Conservation (phyloP, 2,797 vertebrate species). For the Chaunax sp. region DNA sequence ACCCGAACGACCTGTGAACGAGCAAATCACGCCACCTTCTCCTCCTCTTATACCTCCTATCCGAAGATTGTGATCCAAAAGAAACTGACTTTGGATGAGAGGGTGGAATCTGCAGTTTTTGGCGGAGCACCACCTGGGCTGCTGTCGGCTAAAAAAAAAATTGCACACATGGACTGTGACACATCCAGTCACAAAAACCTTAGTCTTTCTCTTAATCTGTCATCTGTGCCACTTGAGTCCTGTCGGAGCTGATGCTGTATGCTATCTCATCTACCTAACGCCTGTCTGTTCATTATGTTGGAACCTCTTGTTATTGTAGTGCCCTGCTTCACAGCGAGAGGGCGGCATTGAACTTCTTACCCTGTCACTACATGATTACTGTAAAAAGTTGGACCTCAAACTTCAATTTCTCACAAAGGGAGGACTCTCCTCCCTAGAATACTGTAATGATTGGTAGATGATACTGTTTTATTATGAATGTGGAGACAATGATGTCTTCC, state of each 20-base stretch:
- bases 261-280: constrained; percentile 47
- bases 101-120: constrained; percentile 19
- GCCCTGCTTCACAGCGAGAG: constrained; percentile 43
- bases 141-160: constrained; percentile 41
- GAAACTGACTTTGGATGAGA: constrained; percentile 33
- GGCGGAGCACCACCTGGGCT: constrained; percentile 21
- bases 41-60: constrained; percentile 4
- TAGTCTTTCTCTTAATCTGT: constrained; percentile 52
- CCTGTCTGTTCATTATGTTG: constrained; percentile 36
- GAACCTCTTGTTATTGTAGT: constrained; percentile 33
- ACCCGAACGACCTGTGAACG: constrained; percentile 88
- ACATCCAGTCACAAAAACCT: constrained; percentile 50
- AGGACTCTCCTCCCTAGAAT: constrained; percentile 25
- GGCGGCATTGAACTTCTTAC: constrained; percentile 49
- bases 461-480: constrained; percentile 33
- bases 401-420: constrained; percentile 35
- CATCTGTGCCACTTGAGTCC: constrained; percentile 58
- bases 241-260: constrained; percentile 64
- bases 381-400: constrained; percentile 51
- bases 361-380: constrained; percentile 37
- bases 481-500: constrained; percentile 33
- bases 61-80: constrained; percentile 21
- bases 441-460: constrained; percentile 38
- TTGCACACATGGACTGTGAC: constrained; percentile 76
- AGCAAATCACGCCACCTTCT: neutral